A percentile compares a stretch with the other conserved stretches of the same genome.
phyloP scores from a whole-genome alignment of 1,140 invertebrate genomes.

The Hirudo medicinalis region DNA sequence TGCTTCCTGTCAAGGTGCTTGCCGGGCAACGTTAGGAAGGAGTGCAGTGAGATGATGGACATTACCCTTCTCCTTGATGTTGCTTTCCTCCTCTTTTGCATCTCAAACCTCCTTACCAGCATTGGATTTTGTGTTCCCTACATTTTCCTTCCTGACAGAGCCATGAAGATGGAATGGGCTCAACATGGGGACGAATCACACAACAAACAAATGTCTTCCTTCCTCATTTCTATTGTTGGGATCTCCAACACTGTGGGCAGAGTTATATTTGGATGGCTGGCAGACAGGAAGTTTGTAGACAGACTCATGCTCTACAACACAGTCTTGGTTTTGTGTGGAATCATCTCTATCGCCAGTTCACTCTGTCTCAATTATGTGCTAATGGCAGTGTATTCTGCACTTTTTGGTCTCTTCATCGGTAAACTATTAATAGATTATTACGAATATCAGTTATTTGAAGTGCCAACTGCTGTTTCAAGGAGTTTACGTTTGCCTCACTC shows the following conservation, averaged over 20 bases:
- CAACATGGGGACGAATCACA: neutral
- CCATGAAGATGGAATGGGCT: constrained; percentile 23
- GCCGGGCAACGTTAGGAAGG: constrained; percentile 26
- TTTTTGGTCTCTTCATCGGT: constrained; percentile 70
- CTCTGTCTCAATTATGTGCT: constrained; percentile 55
- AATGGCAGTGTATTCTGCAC: constrained; percentile 60
- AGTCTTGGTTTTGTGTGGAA: constrained; percentile 67
- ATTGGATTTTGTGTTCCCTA: constrained; percentile 85
- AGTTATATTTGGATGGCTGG: constrained; percentile 34
- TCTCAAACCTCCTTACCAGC: constrained; percentile 88
- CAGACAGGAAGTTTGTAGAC: constrained; percentile 48
- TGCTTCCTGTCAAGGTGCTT: constrained; percentile 10
- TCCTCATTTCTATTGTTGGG: constrained; percentile 78
- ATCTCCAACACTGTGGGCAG: constrained; percentile 49
- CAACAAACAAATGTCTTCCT: constrained; percentile 57
- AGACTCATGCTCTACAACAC: constrained; percentile 68
- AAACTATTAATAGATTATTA: constrained; percentile 16
- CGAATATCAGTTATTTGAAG: neutral
- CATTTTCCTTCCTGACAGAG: constrained; percentile 58
- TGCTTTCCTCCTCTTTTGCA: constrained; percentile 73
- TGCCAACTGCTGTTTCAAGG: constrained; percentile 41
- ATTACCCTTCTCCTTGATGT: constrained; percentile 66
- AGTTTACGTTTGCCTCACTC: constrained; percentile 91
- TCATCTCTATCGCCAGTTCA: constrained; percentile 57
- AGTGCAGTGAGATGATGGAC: constrained; percentile 69